These are phyloP conservation scores for Patiria miniata DNA, from an alignment of 35 echinoderm and acorn worm species.

Conservation along the genomic window DNA sequence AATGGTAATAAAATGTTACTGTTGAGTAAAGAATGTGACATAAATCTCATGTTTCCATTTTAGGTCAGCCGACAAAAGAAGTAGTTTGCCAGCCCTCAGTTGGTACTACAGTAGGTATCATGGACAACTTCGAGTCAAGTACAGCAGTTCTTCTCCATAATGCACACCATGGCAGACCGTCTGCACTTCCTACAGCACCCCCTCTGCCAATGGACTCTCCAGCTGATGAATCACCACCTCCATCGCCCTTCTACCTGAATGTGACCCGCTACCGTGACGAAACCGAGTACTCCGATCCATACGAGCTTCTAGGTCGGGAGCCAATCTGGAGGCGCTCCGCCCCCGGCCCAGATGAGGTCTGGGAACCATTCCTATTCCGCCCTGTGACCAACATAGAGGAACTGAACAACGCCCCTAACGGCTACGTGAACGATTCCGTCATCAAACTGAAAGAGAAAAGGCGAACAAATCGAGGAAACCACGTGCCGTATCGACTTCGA, in stretches of 20 bases:
- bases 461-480: background rate
- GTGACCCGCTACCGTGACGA: background rate
- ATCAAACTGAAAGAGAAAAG: constrained; percentile 34
- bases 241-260: constrained; percentile 27
- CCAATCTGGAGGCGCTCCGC: constrained; percentile 18
- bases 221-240: background rate
- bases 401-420: constrained; percentile 23
- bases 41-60: background rate
- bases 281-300: constrained; percentile 29
- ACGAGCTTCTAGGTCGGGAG: constrained; percentile 19
- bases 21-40: too few species aligned
- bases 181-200: background rate
- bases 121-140: constrained; percentile 20
- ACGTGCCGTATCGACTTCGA: constrained; percentile 3
- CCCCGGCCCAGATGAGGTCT: constrained; percentile 23
- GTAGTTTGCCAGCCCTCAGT: background rate
- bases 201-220: background rate
- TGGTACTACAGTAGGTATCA: background rate
- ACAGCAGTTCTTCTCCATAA: background rate
- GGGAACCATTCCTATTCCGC: constrained; percentile 6
- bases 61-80: background rate
- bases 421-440: constrained; percentile 39
- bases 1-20: too few species aligned
- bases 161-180: background rate
- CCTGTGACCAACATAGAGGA: background rate